Conservation (phyloP, 2,888 invertebrate genomes). For the Ochropleura plecta region DNA sequence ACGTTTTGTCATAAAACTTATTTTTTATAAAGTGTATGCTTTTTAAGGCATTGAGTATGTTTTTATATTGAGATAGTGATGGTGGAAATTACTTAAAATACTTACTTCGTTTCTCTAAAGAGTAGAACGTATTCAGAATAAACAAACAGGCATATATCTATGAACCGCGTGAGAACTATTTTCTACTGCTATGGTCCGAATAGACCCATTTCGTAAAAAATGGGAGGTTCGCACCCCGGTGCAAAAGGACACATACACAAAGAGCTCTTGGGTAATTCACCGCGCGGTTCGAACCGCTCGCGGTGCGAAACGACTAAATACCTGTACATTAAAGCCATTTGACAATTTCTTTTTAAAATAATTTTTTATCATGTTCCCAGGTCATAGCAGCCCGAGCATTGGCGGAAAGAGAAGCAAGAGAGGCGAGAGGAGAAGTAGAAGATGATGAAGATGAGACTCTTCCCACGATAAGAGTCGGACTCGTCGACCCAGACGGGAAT, state of each 20-base stretch:
- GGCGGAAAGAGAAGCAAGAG: constrained; percentile 87
- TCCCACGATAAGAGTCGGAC: constrained; percentile 86
- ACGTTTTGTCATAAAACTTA: not conserved
- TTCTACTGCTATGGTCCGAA: too few relatives aligned
- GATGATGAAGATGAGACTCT: constrained; percentile 87
- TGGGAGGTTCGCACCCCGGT: too few relatives aligned
- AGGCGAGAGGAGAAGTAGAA: constrained; percentile 86
- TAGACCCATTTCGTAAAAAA: too few relatives aligned
- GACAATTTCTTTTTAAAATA: not conserved
- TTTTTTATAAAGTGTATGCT: not conserved
- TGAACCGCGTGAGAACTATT: not conserved
- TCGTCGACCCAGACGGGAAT: constrained; percentile 86
- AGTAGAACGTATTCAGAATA: not conserved
- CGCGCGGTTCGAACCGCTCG: too few relatives aligned
- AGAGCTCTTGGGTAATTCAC: too few relatives aligned
- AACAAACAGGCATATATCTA: not conserved
- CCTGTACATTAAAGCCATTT: not conserved
- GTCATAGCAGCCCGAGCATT: constrained; percentile 88
- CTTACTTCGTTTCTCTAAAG: not conserved
- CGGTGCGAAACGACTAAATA: too few relatives aligned
- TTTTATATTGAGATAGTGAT: not conserved
- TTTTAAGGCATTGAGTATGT: too few relatives aligned
- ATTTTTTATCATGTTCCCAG: constrained; percentile 65
- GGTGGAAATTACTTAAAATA: not conserved
- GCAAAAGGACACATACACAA: too few relatives aligned